phyloP scores from a whole-genome alignment of 2,113 vertebrate genomes.

The Galbula dea region DNA sequence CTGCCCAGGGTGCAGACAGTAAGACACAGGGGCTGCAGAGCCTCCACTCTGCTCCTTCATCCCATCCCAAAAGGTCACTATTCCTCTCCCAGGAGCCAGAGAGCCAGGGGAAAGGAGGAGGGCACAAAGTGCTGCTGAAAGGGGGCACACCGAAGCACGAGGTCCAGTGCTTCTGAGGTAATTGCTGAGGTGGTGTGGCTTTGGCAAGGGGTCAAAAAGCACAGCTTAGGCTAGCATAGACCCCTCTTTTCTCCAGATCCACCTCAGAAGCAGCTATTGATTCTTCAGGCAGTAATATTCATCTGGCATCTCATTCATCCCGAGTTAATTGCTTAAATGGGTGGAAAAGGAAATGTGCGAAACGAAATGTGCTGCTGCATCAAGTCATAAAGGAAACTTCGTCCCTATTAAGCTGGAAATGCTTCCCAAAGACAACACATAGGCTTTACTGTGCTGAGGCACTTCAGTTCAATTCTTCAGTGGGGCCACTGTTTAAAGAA shows the following conservation, averaged over 20 bases:
- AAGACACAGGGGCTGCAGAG: not conserved
- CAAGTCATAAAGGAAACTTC: slow-evolving; percentile 59
- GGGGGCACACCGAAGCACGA: not conserved
- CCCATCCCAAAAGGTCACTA: not conserved
- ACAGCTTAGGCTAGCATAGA: not conserved
- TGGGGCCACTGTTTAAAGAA: slow-evolving; percentile 53
- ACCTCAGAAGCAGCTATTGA: slow-evolving; percentile 57
- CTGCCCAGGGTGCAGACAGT: not conserved
- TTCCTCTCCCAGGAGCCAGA: not conserved
- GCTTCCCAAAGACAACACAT: slow-evolving; percentile 67
- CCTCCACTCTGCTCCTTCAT: not conserved
- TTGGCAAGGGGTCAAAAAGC: not conserved
- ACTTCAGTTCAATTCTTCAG: slow-evolving; percentile 66
- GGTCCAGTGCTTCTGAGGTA: not conserved
- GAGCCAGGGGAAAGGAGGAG: not conserved
- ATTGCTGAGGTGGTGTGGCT: not conserved
- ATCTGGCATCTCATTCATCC: slow-evolving; percentile 59
- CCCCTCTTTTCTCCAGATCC: slow-evolving; percentile 15
- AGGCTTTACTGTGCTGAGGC: slow-evolving; percentile 46
- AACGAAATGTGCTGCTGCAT: slow-evolving; percentile 57
- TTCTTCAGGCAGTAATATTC: slow-evolving; percentile 46
- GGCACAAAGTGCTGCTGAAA: not conserved
- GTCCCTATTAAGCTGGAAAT: slow-evolving; percentile 56
- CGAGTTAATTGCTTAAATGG: slow-evolving; percentile 60
- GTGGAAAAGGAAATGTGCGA: slow-evolving; percentile 63